Evolutionary conservation across 2,113 vertebrate genomes (phyloP).

Genomic region (Thinocorus orbignyianus): DNA sequence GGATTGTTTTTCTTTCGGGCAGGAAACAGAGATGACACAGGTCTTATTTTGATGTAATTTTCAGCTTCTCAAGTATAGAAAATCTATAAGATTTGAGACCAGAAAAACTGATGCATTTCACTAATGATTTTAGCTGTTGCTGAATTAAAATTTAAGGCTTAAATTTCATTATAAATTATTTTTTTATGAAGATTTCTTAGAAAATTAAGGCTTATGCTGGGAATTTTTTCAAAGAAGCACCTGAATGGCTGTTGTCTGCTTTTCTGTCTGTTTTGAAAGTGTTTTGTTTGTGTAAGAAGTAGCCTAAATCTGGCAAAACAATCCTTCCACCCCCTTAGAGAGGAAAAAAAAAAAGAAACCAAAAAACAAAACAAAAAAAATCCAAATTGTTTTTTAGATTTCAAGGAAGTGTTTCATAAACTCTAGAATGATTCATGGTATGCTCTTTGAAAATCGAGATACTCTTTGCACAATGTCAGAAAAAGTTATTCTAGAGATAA

Average conservation of each 20-base stretch:
- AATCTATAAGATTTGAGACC: not conserved
- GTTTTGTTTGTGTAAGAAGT: not conserved
- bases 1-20: not conserved
- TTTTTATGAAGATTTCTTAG: not conserved
- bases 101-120: not conserved
- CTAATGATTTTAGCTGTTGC: not conserved
- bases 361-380: rapidly evolving
- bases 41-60: not conserved
- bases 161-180: not conserved
- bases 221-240: not conserved
- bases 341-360: not conserved
- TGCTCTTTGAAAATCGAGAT: not conserved
- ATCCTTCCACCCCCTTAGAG: rapidly evolving
- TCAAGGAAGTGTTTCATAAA: not conserved
- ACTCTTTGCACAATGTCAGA: not conserved
- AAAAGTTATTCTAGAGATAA: not conserved
- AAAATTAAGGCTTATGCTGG: not conserved
- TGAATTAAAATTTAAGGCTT: not conserved
- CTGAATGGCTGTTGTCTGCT: not conserved
- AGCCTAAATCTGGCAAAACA: not conserved
- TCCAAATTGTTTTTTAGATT: not conserved
- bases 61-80: not conserved
- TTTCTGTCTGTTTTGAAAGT: not conserved
- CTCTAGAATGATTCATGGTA: not conserved
- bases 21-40: not conserved